Percentiles rank a stretch among this genome's conserved stretches.
Conservation (phyloP, 2,797 vertebrate species). For the Epinephelus coioides region DNA sequence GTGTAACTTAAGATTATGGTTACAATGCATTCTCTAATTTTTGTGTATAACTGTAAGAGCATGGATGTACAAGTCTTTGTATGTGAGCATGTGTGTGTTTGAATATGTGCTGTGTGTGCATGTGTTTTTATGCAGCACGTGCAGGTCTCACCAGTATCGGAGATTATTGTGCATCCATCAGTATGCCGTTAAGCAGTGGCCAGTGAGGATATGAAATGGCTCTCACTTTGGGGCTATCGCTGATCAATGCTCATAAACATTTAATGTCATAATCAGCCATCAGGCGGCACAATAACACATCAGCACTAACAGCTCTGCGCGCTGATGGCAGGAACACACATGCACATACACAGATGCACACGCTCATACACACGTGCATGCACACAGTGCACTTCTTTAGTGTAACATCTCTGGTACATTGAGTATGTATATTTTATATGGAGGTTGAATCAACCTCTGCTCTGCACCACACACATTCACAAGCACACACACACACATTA, state of each 20-base stretch:
- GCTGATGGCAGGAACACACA: slow-evolving; percentile 45
- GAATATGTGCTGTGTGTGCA: slow-evolving; percentile 34
- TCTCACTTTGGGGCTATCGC: slow-evolving; percentile 73
- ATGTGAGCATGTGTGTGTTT: slow-evolving; percentile 14
- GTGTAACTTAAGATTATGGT: slow-evolving; percentile 30
- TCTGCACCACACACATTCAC: slow-evolving; percentile 24
- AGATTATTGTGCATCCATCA: slow-evolving; percentile 84
- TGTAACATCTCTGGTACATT: slow-evolving; percentile 60
- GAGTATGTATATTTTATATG: slow-evolving; percentile 65
- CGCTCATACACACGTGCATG: slow-evolving; percentile 13
- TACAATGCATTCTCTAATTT: slow-evolving; percentile 29
- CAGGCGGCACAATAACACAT: slow-evolving; percentile 74
- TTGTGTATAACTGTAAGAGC: background rate
- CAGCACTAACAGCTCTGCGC: slow-evolving; percentile 66
- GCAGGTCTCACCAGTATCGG: slow-evolving; percentile 69
- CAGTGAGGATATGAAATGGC: slow-evolving; percentile 78
- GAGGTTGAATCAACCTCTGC: slow-evolving; percentile 51
- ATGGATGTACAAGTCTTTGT: slow-evolving; percentile 8
- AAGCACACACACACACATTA: slow-evolving; percentile 57
- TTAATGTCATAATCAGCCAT: slow-evolving; percentile 85
- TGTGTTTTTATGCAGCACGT: slow-evolving; percentile 58
- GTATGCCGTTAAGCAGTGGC: slow-evolving; percentile 78
- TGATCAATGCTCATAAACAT: slow-evolving; percentile 87
- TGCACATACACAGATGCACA: slow-evolving; percentile 3
- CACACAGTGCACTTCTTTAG: slow-evolving; percentile 29